Conservation (phyloP, 2,113 vertebrate genomes). For the Carassius carassius region DNA sequence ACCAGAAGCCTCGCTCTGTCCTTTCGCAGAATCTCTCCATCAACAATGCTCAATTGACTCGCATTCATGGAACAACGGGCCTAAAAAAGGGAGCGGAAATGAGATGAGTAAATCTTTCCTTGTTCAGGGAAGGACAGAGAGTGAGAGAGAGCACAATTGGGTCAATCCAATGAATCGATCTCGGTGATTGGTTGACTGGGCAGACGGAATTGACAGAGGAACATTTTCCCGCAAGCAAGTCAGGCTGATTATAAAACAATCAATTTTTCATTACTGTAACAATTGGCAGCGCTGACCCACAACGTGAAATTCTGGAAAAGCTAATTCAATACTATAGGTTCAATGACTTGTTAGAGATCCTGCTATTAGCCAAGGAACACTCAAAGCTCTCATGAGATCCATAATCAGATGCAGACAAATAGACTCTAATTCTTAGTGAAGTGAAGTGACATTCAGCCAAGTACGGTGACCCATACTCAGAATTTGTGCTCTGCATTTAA, state of each 20-base stretch:
- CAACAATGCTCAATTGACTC: conserved; percentile 52
- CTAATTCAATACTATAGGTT: conserved; percentile 39
- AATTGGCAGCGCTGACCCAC: conserved; percentile 21
- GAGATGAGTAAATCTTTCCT: conserved; percentile 56
- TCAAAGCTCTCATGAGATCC: conserved; percentile 4
- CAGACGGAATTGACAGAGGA: neutral
- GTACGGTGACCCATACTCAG: no score
- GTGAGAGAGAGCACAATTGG: conserved; percentile 22
- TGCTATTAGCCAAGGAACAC: conserved; percentile 28
- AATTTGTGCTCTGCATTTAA: no score
- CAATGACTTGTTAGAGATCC: conserved; percentile 23
- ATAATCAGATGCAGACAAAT: conserved; percentile 7
- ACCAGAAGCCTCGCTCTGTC: conserved; percentile 16
- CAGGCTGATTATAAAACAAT: conserved; percentile 52
- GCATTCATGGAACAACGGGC: conserved; percentile 48
- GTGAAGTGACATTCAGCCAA: no score
- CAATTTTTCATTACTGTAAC: conserved; percentile 57
- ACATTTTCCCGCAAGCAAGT: conserved; percentile 19
- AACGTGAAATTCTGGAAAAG: conserved; percentile 21
- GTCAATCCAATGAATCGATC: conserved; percentile 47
- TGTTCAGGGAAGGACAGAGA: conserved; percentile 3
- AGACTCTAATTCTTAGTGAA: conserved; percentile 24
- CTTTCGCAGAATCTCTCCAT: conserved; percentile 26
- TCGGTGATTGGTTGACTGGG: conserved; percentile 10
- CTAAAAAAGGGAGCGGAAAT: conserved; percentile 36